Conservation (phyloP, 2,113 vertebrate species). For the Sciurus niger region DNA sequence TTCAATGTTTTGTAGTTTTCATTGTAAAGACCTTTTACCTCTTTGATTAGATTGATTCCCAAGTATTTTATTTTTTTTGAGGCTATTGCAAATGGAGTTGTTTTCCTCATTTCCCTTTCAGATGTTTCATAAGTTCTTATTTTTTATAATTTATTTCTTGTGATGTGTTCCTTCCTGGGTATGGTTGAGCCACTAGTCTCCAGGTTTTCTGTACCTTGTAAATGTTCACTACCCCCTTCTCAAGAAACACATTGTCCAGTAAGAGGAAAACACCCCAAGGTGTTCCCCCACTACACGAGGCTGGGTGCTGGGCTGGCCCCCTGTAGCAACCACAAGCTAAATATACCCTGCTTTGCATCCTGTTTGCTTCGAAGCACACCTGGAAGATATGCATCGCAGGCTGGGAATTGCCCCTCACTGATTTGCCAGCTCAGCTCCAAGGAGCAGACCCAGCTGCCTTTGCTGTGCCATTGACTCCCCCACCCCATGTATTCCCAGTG, state of each 20-base stretch:
- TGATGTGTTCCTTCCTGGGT: neutral
- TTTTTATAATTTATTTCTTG: neutral
- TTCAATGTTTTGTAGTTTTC: no score
- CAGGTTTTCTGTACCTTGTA: neutral
- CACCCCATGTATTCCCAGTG: fast-evolving
- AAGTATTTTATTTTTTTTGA: no score
- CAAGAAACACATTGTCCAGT: neutral
- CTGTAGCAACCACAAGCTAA: constrained; percentile 27
- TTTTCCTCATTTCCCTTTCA: no score
- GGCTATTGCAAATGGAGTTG: no score
- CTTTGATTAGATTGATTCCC: no score
- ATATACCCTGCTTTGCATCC: constrained; percentile 41
- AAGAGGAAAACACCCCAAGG: neutral
- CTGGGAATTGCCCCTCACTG: neutral
- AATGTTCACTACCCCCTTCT: neutral
- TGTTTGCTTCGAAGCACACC: constrained; percentile 51
- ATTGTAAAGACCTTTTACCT: no score
- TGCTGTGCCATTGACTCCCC: neutral
- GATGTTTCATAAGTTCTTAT: no score
- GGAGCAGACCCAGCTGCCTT: neutral
- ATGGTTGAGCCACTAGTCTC: neutral
- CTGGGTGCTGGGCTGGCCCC: neutral
- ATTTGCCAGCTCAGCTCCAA: neutral
- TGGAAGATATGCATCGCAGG: neutral
- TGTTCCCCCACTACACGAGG: neutral